Evolutionary conservation across 2,797 vertebrate genomes (phyloP), one percentile per base, ranked within the genome.

Genomic region (Hylomyscus alleni): DNA sequence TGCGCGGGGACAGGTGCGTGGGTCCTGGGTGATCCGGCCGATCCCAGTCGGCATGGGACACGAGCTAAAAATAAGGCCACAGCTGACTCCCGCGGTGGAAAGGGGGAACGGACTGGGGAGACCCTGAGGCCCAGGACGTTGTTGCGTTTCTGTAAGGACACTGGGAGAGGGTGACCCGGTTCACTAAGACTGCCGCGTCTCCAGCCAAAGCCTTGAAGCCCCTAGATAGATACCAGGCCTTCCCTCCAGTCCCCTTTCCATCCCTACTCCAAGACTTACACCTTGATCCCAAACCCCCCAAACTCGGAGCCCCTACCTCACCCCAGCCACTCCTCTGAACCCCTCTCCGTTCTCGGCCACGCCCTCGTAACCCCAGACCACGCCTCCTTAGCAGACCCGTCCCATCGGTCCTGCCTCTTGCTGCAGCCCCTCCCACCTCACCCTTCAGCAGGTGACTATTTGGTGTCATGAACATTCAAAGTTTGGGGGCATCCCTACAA

Each of bases 41-140:
- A 96, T 95, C 97, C 94, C 20, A 94, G 94, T 94, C 82, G 95
- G 52, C 95, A 37, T 1, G 13, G 97, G 22, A 65, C 14, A 37
- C 31, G 62, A 73, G 73, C 94, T 97, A 86, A 97, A 97, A 97
- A 98, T 97, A 96, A 17, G 37, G 93, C n/a, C 92, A 77, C 96
- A 98, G 97, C 96, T 98, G 97, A 78, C 86, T 34, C 4, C 4
- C 26, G 19, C 20, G 14, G 7, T 34, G 67, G 37, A 73, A 65
- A 77, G 77, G 56, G 54, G 47, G 52, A 31, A 9, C 6, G 58
- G 17, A 11, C 72, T 60, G 26, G n/a, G 80, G 77, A 31, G 60
- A 40, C 19, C 31, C 69, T 20, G 86, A 89, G 78, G 2, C 80
- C 82, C 6, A 17, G 86, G 60, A 88, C 3, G 9, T 7, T 67